A percentile compares a stretch with the other conserved stretches of the same genome.
These are phyloP conservation scores for Noctua fimbriata DNA, from an alignment of 2,888 invertebrate genomes.

Conservation along the genomic window DNA sequence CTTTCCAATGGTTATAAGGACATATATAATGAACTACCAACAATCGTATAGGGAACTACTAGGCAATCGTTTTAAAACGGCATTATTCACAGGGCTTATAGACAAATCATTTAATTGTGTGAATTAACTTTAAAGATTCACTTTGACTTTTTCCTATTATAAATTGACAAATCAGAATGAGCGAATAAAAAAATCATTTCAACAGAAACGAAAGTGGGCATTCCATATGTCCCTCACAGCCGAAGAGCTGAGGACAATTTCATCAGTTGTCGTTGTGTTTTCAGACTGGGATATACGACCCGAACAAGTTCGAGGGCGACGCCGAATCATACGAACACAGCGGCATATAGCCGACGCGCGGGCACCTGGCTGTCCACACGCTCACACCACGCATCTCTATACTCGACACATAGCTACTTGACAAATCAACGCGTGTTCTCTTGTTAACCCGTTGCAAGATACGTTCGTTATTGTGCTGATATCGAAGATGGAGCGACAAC, in stretches of 20 bases:
- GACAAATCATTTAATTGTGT: not conserved
- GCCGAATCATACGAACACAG: conserved; percentile 66
- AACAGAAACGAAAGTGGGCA: not conserved
- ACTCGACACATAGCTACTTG: not conserved
- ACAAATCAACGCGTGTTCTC: conserved; percentile 7
- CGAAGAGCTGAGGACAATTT: not conserved
- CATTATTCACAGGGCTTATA: not conserved
- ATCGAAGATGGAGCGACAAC: not conserved
- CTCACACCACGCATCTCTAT: not conserved
- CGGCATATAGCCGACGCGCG: conserved; percentile 72
- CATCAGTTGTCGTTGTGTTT: conserved; percentile 34
- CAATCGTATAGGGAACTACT: no score
- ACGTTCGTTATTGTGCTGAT: not conserved
- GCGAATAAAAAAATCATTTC: not conserved
- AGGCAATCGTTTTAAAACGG: not conserved
- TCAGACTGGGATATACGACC: conserved; percentile 77
- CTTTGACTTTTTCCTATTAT: not conserved
- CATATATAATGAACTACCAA: no score
- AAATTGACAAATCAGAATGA: not conserved
- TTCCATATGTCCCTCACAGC: not conserved
- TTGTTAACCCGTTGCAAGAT: not conserved
- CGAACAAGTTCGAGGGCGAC: conserved; percentile 64
- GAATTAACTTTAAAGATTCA: not conserved
- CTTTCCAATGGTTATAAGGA: no score
- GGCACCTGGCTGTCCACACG: not conserved